Conservation (phyloP, 1,140 invertebrate genomes). For the Medauroidea extradentata region DNA sequence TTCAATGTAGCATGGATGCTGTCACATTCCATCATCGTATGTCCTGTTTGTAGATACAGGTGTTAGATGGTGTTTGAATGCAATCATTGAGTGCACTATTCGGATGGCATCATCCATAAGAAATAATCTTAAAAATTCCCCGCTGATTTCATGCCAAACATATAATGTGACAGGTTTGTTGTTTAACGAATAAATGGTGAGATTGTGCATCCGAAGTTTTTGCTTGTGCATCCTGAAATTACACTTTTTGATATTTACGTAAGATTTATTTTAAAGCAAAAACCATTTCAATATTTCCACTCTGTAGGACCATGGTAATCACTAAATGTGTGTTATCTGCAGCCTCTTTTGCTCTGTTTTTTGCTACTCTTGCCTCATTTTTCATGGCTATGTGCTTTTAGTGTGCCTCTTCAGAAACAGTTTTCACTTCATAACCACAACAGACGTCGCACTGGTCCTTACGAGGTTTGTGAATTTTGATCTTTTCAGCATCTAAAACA, state of each 20-base stretch:
- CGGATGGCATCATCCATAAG: no score
- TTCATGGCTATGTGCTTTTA: conserved; percentile 27
- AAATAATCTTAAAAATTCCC: no score
- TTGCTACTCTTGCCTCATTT: conserved; percentile 11
- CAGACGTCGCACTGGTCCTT: conserved; percentile 41
- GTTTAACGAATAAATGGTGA: no score
- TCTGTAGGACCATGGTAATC: conserved; percentile 30
- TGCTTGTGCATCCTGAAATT: conserved; percentile 18
- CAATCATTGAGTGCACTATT: no score
- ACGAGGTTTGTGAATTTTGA: conserved; percentile 24
- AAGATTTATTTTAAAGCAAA: no score
- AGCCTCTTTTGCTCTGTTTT: conserved; percentile 8
- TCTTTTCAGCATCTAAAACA: conserved; percentile 9
- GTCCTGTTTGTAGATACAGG: conserved; percentile 25
- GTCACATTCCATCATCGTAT: conserved; percentile 39
- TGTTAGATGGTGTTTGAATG: no score
- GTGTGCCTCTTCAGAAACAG: conserved; percentile 31
- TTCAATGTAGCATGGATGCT: conserved; percentile 29
- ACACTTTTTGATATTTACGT: conserved; percentile 17
- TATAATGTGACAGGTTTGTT: no score
- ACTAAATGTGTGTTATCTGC: conserved; percentile 12
- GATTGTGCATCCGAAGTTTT: no score
- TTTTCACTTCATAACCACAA: conserved; percentile 29
- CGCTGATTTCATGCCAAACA: no score
- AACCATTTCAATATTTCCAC: no score